A percentile compares a stretch with the other conserved stretches of the same genome.
Conservation (phyloP, 2,113 vertebrate genomes). For the Pandion haliaetus region DNA sequence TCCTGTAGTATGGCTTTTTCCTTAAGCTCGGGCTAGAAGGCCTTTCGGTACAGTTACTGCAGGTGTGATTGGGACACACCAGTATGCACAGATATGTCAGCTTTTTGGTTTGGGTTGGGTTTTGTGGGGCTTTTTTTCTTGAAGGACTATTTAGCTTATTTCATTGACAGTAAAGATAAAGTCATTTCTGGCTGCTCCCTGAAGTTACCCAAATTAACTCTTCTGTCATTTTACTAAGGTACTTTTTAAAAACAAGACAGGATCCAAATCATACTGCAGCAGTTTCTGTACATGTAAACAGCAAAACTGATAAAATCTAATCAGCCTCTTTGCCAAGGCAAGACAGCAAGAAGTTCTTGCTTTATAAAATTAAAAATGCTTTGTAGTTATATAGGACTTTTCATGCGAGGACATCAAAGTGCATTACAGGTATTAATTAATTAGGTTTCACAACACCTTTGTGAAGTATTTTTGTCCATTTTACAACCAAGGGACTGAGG, state of each 20-base stretch:
- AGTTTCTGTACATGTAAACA: slow-evolving; percentile 52
- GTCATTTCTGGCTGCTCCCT: background rate
- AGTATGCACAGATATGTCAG: background rate
- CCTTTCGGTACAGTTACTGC: background rate
- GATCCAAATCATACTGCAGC: slow-evolving; percentile 19
- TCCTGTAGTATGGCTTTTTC: background rate
- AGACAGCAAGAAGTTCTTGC: slow-evolving; percentile 61
- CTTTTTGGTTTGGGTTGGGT: background rate
- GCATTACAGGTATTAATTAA: slow-evolving; percentile 62
- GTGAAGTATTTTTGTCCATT: slow-evolving; percentile 18
- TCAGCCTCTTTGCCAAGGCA: slow-evolving; percentile 48
- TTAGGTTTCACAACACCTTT: slow-evolving; percentile 27
- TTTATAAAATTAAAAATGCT: slow-evolving; percentile 67
- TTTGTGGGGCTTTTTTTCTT: background rate
- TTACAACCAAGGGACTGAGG: background rate
- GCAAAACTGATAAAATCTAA: slow-evolving; percentile 63
- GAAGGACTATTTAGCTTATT: background rate
- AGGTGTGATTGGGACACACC: background rate
- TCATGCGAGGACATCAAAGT: slow-evolving; percentile 71
- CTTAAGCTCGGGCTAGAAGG: background rate
- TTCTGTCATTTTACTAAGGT: background rate
- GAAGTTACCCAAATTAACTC: background rate
- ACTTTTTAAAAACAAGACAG: background rate
- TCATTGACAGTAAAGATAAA: background rate
- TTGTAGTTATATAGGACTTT: slow-evolving; percentile 68